Evolutionary conservation across 2,888 invertebrate species (phyloP), one percentile per base, ranked within the genome.

Genomic region (Anoplius nigerrimus): DNA sequence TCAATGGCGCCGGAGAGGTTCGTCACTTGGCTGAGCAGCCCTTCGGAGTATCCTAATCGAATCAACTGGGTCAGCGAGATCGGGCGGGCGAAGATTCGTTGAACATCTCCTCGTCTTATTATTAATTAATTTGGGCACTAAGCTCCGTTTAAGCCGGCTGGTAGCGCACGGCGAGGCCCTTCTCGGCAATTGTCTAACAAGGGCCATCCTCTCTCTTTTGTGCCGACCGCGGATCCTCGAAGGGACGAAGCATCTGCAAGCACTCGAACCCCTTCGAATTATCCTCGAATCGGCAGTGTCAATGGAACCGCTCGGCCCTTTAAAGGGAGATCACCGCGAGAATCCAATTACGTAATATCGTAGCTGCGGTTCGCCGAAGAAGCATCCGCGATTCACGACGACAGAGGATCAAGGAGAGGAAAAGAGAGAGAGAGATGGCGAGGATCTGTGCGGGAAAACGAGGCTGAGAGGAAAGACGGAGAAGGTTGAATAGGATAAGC

Each of bases 301-400:
- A 83, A 82, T 84, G 81, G 77, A 79, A 73, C 74, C 20, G 70
- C 67, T 71, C 69, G 75, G 75, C 74, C 81, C 78, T 82, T 82
- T 78, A 79, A 82, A 79, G 79, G 74, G 75, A 74, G 66, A 67
- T 66, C 62, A 74, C 76, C 72, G 74, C 80, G 80, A 76, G 79
- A 84, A 84, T 84, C 82, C 85, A 84, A 84, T 84, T 85, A 85
- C 78, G 83, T 80, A 81, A 83, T 82, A 85, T 82, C 80, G 79
- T 77, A 75, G 77, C 74, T 81, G 81, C 72, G 82, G 79, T 79
- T 70, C 72, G 72, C 73, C 78, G 76, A 81, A 74, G 76, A 80
- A 70, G 73, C 73, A 58, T 67, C 62, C 71, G 71, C 66, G 81
- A 80, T 74, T 73, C 79, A 74, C 62, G 69, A 71, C 66, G 72